Evolutionary conservation across 1,140 invertebrate genomes (phyloP), one percentile per base, ranked within the genome.

Genomic region (Sminthurides bifidus): DNA sequence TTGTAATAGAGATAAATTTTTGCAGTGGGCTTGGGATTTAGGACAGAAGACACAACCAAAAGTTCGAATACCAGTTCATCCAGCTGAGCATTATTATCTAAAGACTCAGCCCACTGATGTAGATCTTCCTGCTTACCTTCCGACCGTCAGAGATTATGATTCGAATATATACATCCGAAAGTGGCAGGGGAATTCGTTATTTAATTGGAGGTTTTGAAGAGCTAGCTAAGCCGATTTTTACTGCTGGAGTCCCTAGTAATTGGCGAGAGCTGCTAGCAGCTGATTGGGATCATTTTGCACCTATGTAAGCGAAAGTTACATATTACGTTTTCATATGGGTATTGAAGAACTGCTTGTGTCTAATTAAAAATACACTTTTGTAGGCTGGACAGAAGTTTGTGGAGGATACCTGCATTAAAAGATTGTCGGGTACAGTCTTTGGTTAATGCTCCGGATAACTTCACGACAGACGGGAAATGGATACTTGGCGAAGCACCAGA

Each of bases 401-500:
- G 23, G 12, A 35, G 61, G 30, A 41, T 60, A 37, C 61, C 61
- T 10, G 49, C 49, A 30, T 43, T 63, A 2, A 59, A 56, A 41
- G 55, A 60, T 21, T 56, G 56, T 24, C 33, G 41, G 24, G 27
- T 60, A 3, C 26, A 63, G 0, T 49, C 41, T 2, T 26, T 59
- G 23, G 21, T 59, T 5, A 65, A 65, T 52, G 63, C 63, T 15
- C 63, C 63, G 14, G 63, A 65, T 30, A 65, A 61, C 38, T 65
- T 65, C 48, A 65, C 63, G 5, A 53, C 86, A 0, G 87, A 90
- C 68, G 87, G 85, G 68, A 88, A 86, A 68, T 90, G 85, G 85
- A 87, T 90, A 40, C 75, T 97, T 15, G 93, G 93, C 2, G 87
- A 96, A 77, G 79, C 87, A 15, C 84, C 92, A 0, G 92, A 96